phyloP scores from a whole-genome alignment of 2,888 invertebrate species.

The Pristionchus japonicus region DNA sequence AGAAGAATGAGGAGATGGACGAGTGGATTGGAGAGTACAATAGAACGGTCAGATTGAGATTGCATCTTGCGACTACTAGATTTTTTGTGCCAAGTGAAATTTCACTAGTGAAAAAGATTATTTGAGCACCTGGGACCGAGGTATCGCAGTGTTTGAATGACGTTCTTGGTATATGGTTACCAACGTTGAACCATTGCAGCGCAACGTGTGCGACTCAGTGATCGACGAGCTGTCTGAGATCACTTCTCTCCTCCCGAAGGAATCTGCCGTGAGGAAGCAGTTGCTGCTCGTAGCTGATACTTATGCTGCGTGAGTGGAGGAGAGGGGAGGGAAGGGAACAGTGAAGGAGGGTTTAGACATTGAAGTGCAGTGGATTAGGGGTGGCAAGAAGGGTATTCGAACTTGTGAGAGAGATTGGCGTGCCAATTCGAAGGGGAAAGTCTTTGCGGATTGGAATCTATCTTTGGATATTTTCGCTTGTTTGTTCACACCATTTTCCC shows the following conservation, averaged over 20 bases:
- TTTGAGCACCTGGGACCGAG: neutral
- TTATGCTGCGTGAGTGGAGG: constrained; percentile 56
- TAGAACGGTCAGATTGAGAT: constrained; percentile 13
- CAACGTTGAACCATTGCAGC: neutral
- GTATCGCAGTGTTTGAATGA: too few species aligned
- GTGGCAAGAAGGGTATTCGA: too few species aligned
- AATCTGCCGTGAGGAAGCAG: constrained; percentile 55
- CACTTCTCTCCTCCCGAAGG: constrained; percentile 53
- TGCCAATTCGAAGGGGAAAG: too few species aligned
- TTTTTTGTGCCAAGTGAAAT: too few species aligned
- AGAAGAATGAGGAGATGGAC: constrained; percentile 27
- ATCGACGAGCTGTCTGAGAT: constrained; percentile 58
- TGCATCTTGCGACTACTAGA: too few species aligned
- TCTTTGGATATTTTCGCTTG: too few species aligned
- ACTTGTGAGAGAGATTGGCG: too few species aligned
- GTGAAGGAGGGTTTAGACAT: too few species aligned
- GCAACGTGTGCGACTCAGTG: constrained; percentile 40
- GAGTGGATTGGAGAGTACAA: constrained; percentile 17
- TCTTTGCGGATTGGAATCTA: too few species aligned
- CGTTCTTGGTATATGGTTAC: neutral
- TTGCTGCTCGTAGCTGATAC: constrained; percentile 56
- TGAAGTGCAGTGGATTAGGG: too few species aligned
- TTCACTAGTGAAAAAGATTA: neutral
- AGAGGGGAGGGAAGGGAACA: neutral
- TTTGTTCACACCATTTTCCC: too few species aligned